phyloP scores from a whole-genome alignment of 2,888 invertebrate species.

The Elgonia sp. region DNA sequence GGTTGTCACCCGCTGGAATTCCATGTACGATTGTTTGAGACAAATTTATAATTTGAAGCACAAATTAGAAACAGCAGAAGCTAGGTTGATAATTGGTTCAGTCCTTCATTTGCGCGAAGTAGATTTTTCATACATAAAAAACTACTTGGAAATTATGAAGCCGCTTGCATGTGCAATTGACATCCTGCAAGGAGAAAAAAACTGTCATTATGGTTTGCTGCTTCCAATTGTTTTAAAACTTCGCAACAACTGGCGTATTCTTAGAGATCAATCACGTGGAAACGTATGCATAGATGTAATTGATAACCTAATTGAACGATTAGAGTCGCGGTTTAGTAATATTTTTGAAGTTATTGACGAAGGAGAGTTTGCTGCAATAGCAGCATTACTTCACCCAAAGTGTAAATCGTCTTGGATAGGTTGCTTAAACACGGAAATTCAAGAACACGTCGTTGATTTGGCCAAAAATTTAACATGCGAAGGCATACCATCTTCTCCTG shows the following conservation, averaged over 20 bases:
- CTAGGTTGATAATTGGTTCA: background rate
- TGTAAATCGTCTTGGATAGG: constrained; percentile 11
- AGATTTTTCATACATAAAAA: constrained; percentile 5
- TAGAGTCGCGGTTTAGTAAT: background rate
- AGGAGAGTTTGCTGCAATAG: constrained; percentile 11
- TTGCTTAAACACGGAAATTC: background rate
- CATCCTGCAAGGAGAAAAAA: background rate
- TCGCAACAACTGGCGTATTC: background rate
- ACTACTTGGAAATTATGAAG: background rate
- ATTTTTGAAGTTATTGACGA: background rate
- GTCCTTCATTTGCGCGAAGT: background rate
- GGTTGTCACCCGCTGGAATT: constrained; percentile 19
- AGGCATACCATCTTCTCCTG: background rate
- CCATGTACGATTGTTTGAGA: background rate
- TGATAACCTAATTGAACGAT: background rate
- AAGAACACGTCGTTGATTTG: background rate
- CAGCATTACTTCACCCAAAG: constrained; percentile 13
- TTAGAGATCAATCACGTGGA: no score
- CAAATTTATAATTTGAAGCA: background rate
- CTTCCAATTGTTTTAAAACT: background rate
- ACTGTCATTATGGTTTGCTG: background rate
- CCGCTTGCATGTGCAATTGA: background rate
- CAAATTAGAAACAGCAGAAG: background rate
- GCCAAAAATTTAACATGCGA: no score
- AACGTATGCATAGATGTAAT: background rate